phyloP scores from a whole-genome alignment of 2,888 invertebrate species.

The Orthonychiurus folsomi region DNA sequence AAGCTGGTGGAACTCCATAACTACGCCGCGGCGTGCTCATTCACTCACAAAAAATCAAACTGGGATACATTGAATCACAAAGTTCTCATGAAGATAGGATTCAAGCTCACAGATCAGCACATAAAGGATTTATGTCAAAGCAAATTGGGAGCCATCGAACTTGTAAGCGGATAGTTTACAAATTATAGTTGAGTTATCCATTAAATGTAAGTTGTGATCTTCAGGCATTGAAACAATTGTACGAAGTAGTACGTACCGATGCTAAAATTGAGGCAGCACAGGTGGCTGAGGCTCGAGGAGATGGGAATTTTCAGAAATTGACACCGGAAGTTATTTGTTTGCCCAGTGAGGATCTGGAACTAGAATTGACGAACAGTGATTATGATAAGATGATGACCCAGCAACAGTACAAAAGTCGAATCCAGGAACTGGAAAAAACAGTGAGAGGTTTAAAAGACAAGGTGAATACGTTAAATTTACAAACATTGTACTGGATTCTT shows the following conservation, averaged over 20 bases:
- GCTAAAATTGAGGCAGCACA: not conserved
- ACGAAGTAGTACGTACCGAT: not conserved
- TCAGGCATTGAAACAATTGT: not conserved
- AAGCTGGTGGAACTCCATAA: no score
- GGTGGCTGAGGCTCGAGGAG: not conserved
- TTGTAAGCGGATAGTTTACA: not conserved
- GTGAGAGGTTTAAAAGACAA: not conserved
- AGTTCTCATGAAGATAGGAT: not conserved
- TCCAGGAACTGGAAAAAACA: not conserved
- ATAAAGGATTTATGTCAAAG: not conserved
- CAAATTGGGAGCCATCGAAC: not conserved
- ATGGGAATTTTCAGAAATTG: not conserved
- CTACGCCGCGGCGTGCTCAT: no score
- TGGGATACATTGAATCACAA: no score
- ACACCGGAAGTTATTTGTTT: not conserved
- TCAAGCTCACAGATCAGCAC: not conserved
- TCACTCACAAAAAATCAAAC: no score
- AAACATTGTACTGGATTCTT: not conserved
- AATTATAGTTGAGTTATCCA: not conserved
- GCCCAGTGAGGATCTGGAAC: not conserved
- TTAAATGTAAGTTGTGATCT: not conserved
- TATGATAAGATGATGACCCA: not conserved
- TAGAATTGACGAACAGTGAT: not conserved
- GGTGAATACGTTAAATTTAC: not conserved
- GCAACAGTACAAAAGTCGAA: not conserved